phyloP scores from a whole-genome alignment of 2,113 vertebrate species.

The Cyphomyrus discorhynchus region DNA sequence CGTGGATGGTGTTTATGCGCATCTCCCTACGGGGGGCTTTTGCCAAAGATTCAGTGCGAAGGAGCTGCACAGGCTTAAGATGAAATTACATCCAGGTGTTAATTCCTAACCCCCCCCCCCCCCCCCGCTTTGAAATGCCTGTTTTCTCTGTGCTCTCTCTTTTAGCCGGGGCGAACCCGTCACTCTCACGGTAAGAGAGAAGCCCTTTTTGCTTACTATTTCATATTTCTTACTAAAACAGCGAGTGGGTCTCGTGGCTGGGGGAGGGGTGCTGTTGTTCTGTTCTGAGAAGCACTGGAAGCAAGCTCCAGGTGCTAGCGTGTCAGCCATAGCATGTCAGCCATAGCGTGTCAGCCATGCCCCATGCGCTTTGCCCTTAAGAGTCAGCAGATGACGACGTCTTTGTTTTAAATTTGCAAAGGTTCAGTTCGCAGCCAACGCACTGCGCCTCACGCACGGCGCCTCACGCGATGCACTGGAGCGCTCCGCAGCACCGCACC shows the following conservation, averaged over 20 bases:
- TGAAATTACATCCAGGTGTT: slow-evolving; percentile 10
- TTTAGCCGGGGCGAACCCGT: not conserved
- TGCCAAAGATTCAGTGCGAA: not conserved
- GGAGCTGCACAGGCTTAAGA: not conserved
- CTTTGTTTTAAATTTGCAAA: not conserved
- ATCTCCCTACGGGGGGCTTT: not conserved
- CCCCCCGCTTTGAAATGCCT: not conserved
- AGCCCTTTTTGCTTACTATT: not conserved
- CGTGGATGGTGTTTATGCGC: not conserved
- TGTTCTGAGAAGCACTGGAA: not conserved
- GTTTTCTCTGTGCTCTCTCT: not conserved
- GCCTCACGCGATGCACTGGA: not conserved
- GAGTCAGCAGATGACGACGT: not conserved
- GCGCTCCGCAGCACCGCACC: not conserved
- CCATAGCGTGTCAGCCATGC: too few relatives aligned
- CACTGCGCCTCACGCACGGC: not conserved
- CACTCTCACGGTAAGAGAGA: not conserved
- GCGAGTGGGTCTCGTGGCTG: not conserved
- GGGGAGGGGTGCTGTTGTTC: not conserved
- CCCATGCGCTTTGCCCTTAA: not conserved
- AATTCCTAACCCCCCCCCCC: not conserved
- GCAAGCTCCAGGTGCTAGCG: not conserved
- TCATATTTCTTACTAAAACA: not conserved
- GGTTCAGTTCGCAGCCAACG: not conserved
- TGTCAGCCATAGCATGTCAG: too few relatives aligned